Conservation (phyloP, 2,113 vertebrate species). For the Butorides virescens region DNA sequence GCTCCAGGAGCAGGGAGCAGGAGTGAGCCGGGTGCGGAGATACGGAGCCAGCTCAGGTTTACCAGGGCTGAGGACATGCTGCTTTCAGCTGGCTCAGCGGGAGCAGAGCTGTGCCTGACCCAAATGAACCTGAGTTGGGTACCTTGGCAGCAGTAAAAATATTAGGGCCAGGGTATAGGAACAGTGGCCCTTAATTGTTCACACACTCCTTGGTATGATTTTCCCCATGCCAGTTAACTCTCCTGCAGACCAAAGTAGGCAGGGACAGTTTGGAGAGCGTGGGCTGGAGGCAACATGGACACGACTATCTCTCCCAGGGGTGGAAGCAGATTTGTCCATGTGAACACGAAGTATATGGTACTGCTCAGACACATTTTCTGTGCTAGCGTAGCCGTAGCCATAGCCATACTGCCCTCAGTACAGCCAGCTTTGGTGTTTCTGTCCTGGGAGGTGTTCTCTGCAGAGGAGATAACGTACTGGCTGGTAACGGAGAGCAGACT, state of each 20-base stretch:
- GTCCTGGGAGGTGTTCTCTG: not conserved
- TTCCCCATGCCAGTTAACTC: not conserved
- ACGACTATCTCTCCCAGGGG: accelerated
- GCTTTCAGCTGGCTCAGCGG: not conserved
- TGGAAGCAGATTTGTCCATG: not conserved
- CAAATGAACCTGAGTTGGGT: not conserved
- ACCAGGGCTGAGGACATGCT: accelerated
- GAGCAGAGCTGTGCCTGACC: not conserved
- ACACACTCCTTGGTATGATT: not conserved
- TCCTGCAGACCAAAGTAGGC: not conserved
- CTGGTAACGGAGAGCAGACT: not conserved
- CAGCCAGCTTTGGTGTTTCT: not conserved
- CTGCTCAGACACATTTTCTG: not conserved
- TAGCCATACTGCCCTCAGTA: not conserved
- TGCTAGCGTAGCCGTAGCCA: not conserved
- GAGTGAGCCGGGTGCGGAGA: not conserved
- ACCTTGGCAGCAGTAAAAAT: not conserved
- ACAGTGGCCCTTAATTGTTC: not conserved
- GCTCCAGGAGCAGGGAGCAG: not conserved
- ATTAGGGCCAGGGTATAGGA: not conserved
- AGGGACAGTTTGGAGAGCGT: not conserved
- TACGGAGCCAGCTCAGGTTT: not conserved
- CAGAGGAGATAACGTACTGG: not conserved
- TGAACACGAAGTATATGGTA: not conserved
- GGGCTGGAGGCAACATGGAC: not conserved